Percentiles rank a stretch among this genome's conserved stretches.
Evolutionary conservation across 2,888 invertebrate genomes (phyloP).

Genomic region (Mesopsocus fuscifrons): DNA sequence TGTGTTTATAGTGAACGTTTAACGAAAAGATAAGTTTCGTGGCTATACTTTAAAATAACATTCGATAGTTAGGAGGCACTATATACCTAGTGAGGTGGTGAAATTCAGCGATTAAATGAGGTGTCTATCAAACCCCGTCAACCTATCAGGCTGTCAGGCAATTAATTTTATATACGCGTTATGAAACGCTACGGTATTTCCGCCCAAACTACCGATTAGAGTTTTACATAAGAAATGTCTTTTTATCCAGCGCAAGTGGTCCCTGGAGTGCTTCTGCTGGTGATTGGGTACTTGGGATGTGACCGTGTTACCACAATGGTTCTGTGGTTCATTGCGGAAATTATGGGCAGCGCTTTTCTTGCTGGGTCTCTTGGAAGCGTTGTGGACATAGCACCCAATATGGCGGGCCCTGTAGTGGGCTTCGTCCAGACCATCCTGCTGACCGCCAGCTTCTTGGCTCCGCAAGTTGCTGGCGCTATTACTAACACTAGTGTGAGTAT

Average conservation of each 20-base stretch:
- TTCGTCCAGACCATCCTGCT: slow-evolving; percentile 62
- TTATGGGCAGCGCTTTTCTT: slow-evolving; percentile 48
- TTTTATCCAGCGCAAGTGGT: slow-evolving; percentile 47
- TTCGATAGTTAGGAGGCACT: too few species aligned
- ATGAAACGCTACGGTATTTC: too few species aligned
- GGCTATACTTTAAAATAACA: too few species aligned
- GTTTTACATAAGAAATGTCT: too few species aligned
- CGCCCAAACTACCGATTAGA: too few species aligned
- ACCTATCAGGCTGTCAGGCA: too few species aligned
- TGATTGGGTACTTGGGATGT: slow-evolving; percentile 43
- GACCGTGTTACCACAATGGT: slow-evolving; percentile 35
- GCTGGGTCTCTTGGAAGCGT: slow-evolving; percentile 59
- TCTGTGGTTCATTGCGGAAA: slow-evolving; percentile 48
- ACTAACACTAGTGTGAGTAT: slow-evolving; percentile 34
- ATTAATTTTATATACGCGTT: too few species aligned
- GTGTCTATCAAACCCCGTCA: too few species aligned
- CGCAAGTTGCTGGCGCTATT: slow-evolving; percentile 39
- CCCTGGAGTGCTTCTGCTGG: slow-evolving; percentile 40
- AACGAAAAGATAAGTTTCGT: too few species aligned
- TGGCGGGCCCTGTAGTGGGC: slow-evolving; percentile 47
- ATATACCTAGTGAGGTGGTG: too few species aligned
- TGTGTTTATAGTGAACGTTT: too few species aligned
- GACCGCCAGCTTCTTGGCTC: slow-evolving; percentile 51
- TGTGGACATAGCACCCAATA: slow-evolving; percentile 60
- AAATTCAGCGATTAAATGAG: too few species aligned